phyloP scores from a whole-genome alignment of 2,113 vertebrate species.

The Gopherus evgoodei region DNA sequence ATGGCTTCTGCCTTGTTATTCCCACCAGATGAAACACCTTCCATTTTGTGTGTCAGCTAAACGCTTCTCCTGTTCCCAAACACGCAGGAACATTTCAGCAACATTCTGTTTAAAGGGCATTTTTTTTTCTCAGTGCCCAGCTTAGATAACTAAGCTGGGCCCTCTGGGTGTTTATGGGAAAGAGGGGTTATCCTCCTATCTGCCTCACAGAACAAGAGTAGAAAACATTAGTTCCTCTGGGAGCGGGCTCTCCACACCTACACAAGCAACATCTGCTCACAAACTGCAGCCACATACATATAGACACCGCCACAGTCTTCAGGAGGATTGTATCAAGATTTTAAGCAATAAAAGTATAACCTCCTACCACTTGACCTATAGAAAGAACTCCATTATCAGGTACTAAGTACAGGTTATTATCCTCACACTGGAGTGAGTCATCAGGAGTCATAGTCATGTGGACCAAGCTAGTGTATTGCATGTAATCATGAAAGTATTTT shows the following conservation, averaged over 20 bases:
- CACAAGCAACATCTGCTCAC: not conserved
- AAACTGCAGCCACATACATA: not conserved
- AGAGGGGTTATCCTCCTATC: not conserved
- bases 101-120: not conserved
- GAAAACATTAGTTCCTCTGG: not conserved
- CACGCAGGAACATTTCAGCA: not conserved
- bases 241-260: not conserved
- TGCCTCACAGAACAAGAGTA: not conserved
- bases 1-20: not conserved
- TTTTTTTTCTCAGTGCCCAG: not conserved
- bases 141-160: not conserved
- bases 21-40: not conserved
- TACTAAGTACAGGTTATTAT: not conserved
- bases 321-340: not conserved
- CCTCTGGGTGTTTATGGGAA: not conserved
- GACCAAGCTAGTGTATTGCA: not conserved
- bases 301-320: not conserved
- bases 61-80: not conserved
- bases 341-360: not conserved
- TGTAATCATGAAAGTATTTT: not conserved
- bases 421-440: rapidly evolving
- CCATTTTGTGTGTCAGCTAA: not conserved
- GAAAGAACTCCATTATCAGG: not conserved
- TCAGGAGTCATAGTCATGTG: not conserved
- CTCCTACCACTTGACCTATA: rapidly evolving